Percentiles rank a stretch among this genome's conserved stretches.
Conservation (phyloP, 2,888 invertebrate species). For the Agriotes lineatus region DNA sequence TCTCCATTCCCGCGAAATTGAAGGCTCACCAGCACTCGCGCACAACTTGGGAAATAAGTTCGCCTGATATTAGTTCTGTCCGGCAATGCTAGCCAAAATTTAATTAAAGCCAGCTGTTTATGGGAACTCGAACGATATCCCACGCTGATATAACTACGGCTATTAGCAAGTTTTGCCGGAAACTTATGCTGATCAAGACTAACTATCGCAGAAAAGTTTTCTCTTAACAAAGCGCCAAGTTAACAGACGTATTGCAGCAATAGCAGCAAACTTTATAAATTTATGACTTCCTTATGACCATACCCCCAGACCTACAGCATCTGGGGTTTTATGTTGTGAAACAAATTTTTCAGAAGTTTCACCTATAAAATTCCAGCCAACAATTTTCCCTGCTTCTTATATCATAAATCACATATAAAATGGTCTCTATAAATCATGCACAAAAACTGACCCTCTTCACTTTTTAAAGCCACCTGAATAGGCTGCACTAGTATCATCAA, state of each 20-base stretch:
- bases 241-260: neutral
- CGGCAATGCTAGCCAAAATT: neutral
- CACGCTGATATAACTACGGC: neutral
- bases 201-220: neutral
- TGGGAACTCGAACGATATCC: neutral
- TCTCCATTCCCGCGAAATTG: neutral
- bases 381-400: too few species aligned
- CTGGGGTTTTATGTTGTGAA: too few species aligned
- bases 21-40: neutral
- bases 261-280: too few species aligned
- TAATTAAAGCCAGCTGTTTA: constrained; percentile 12
- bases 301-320: too few species aligned
- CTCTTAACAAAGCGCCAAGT: neutral
- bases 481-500: too few species aligned
- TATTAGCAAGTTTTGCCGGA: neutral
- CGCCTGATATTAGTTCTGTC: neutral
- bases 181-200: neutral
- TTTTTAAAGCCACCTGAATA: too few species aligned
- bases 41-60: neutral
- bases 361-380: too few species aligned
- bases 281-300: too few species aligned
- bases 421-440: too few species aligned
- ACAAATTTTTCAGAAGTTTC: too few species aligned
- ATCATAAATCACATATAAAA: too few species aligned
- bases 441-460: too few species aligned